Conservation (phyloP, 2,888 invertebrate species). For the Cylindroiulus punctatus region DNA sequence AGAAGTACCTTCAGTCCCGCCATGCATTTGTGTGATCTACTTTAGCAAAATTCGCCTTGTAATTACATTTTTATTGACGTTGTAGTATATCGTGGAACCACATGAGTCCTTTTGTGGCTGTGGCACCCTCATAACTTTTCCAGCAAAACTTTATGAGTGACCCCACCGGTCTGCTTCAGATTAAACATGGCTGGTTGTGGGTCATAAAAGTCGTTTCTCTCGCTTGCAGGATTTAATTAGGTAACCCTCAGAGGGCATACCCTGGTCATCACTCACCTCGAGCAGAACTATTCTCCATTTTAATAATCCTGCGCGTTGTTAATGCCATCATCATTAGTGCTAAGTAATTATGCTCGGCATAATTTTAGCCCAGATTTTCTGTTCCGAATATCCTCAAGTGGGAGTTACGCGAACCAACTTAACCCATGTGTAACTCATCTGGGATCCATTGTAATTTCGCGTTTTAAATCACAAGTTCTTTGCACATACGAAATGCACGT, state of each 20-base stretch:
- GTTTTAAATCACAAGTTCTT: neutral
- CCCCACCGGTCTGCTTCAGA: conserved; percentile 11
- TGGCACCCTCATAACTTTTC: neutral
- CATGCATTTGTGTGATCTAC: neutral
- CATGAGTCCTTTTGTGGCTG: neutral
- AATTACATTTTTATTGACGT: neutral
- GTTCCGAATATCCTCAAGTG: neutral
- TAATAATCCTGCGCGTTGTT: conserved; percentile 29
- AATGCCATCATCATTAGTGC: conserved; percentile 33
- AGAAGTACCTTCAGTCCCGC: neutral
- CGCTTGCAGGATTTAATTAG: conserved; percentile 31
- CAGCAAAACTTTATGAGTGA: conserved; percentile 1
- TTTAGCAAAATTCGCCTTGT: neutral
- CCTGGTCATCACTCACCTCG: conserved; percentile 35
- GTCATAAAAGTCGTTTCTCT: conserved; percentile 33
- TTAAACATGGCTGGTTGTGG: neutral
- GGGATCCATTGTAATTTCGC: conserved; percentile 2
- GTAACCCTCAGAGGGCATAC: conserved; percentile 27
- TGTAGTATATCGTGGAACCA: neutral
- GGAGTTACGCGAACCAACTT: neutral
- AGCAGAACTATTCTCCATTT: neutral
- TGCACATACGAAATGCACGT: neutral
- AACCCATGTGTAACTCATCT: conserved; percentile 13
- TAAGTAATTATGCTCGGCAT: conserved; percentile 17
- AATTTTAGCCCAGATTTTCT: conserved; percentile 20